Evolutionary conservation across 1,140 invertebrate genomes (phyloP), one percentile per base, ranked within the genome.

Genomic region (Diorhabda elongata): DNA sequence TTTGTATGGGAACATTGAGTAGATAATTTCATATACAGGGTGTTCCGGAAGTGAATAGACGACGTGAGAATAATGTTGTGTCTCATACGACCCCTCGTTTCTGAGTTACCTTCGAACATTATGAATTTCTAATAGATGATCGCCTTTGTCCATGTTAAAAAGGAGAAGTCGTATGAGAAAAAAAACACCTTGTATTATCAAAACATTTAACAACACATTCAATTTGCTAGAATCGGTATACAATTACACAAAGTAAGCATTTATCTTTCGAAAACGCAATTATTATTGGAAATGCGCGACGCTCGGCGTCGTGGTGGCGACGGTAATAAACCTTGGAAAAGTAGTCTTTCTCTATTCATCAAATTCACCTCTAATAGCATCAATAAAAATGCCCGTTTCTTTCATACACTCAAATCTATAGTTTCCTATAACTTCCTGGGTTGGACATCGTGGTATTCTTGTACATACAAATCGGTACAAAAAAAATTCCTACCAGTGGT

Each of bases 371-470:
- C 47, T 52, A 52, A 52, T 52, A 52, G 47, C 47, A 52, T n/a
- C n/a, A 52, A 52, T 52, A 52, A 52, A 52, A 52, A 52, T 52
- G 47, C 47, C 47, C 47, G 47, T 52, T 3, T 52, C 47, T 52
- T 52, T 52, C n/a, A 52, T 52, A 52, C 47, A 52, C 47, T 52
- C 47, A 52, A 52, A 52, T 52, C 47, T 52, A 52, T 52, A 52
- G 47, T 52, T 52, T 52, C 47, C 47, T n/a, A 52, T 52, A 52
- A 52, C 6, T 52, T 52, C 47, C 47, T 52, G 47, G n/a, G n/a
- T 26, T 52, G 47, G 47, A n/a, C 47, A 52, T 52, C n/a, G 47
- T 6, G 47, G n/a, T 52, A 52, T n/a, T 52, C 47, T n/a, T 4
- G 47, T 52, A 52, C 47, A 52, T 52, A 52, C 4, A 52, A 52